Percentiles rank a stretch among this genome's conserved stretches.
Conservation (phyloP, 2,797 vertebrate species). For the Chromis chromis region DNA sequence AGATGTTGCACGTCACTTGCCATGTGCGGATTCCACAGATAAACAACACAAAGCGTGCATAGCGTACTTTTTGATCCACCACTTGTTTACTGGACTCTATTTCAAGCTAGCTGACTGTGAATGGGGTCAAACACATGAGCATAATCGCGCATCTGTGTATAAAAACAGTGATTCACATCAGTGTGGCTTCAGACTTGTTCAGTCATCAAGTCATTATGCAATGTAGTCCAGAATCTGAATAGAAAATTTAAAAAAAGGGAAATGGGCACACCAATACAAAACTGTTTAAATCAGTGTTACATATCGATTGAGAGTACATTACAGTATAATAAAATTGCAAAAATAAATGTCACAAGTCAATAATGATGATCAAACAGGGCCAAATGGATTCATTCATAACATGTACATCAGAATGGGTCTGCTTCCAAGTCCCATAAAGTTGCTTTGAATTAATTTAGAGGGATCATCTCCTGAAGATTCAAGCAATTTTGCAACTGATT, state of each 20-base stretch:
- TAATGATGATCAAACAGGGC: too few species aligned
- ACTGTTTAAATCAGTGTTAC: too few species aligned
- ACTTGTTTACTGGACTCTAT: conserved; percentile 28
- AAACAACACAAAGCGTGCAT: not conserved
- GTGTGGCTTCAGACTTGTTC: conserved; percentile 1
- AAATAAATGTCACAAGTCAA: too few species aligned
- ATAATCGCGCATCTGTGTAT: not conserved
- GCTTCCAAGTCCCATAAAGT: too few species aligned
- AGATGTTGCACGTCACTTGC: conserved; percentile 16
- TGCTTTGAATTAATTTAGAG: too few species aligned
- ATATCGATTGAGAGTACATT: too few species aligned
- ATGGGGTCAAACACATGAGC: conserved; percentile 22
- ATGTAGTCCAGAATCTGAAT: not conserved
- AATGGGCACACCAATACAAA: too few species aligned
- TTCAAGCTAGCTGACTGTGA: conserved; percentile 12
- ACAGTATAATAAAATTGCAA: too few species aligned
- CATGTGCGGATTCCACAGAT: not conserved
- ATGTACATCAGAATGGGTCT: too few species aligned
- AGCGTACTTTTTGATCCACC: not conserved
- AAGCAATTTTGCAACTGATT: too few species aligned
- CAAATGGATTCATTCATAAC: too few species aligned
- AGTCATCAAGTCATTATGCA: conserved; percentile 3
- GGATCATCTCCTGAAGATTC: too few species aligned
- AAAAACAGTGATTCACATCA: conserved; percentile 2
- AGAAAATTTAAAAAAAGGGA: not conserved